A percentile compares a stretch with the other conserved stretches of the same genome.
Conservation (phyloP, 2,888 invertebrate genomes). For the Hecatera dysodea region DNA sequence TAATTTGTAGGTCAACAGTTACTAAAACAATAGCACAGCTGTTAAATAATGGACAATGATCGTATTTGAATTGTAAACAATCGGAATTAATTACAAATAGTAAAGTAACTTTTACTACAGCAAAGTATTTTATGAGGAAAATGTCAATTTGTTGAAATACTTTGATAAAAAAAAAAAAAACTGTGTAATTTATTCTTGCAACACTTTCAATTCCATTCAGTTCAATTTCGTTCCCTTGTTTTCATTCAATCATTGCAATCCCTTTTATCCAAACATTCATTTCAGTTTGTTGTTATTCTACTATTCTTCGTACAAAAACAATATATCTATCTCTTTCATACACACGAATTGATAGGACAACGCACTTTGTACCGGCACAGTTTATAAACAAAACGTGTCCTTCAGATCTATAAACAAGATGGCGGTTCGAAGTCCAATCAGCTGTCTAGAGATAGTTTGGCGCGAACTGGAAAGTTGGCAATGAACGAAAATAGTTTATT, state of each 20-base stretch:
- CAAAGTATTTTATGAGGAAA: too few species aligned
- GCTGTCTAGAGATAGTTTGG: constrained; percentile 39
- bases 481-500: constrained; percentile 8
- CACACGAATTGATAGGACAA: constrained; percentile 35
- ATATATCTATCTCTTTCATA: constrained; percentile 23
- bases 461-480: constrained; percentile 51
- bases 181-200: too few species aligned
- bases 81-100: constrained; percentile 13
- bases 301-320: background rate
- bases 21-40: constrained; percentile 18
- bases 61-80: constrained; percentile 17
- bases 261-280: background rate
- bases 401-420: constrained; percentile 47
- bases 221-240: background rate
- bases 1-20: constrained; percentile 16
- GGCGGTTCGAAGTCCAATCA: constrained; percentile 46
- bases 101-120: background rate
- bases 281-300: background rate
- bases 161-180: too few species aligned
- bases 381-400: constrained; percentile 62
- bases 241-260: background rate
- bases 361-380: constrained; percentile 49
- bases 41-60: constrained; percentile 16
- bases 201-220: background rate
- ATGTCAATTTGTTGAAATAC: too few species aligned